Evolutionary conservation across 2,888 invertebrate genomes (phyloP).

Genomic region (Eilema sororculum): DNA sequence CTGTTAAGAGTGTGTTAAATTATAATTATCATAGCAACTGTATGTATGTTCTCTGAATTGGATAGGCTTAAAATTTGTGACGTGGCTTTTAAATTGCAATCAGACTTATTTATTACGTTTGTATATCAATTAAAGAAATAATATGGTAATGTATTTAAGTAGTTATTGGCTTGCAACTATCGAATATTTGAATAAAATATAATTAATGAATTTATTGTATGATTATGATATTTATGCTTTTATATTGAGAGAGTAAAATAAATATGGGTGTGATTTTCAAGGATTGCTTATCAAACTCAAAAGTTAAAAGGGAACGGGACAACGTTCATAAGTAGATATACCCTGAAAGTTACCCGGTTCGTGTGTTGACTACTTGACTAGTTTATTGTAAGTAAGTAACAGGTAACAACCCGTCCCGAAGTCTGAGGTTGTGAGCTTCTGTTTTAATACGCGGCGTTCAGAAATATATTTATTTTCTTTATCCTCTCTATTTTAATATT

Average conservation of each 20-base stretch:
- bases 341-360: neutral
- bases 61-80: slow-evolving; percentile 29
- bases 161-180: neutral
- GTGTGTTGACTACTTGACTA: neutral
- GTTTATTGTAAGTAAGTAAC: neutral
- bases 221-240: neutral
- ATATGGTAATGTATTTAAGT: slow-evolving; percentile 13
- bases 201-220: slow-evolving; percentile 3
- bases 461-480: too few relatives aligned
- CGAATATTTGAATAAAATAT: neutral
- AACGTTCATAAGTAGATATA: neutral
- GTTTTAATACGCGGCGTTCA: neutral
- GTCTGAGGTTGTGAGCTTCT: neutral
- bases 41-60: slow-evolving; percentile 48
- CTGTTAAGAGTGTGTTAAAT: slow-evolving; percentile 72
- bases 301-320: neutral
- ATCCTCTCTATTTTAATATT: too few relatives aligned
- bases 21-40: slow-evolving; percentile 60
- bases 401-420: neutral
- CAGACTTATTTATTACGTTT: slow-evolving; percentile 12
- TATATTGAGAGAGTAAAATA: neutral
- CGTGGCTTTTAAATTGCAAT: slow-evolving; percentile 27
- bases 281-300: neutral
- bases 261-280: neutral
- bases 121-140: slow-evolving; percentile 17